A percentile compares a stretch with the other conserved stretches of the same genome.
These are phyloP conservation scores for Thaumatotibia leucotreta DNA, from an alignment of 1,140 invertebrate species.

Conservation along the genomic window DNA sequence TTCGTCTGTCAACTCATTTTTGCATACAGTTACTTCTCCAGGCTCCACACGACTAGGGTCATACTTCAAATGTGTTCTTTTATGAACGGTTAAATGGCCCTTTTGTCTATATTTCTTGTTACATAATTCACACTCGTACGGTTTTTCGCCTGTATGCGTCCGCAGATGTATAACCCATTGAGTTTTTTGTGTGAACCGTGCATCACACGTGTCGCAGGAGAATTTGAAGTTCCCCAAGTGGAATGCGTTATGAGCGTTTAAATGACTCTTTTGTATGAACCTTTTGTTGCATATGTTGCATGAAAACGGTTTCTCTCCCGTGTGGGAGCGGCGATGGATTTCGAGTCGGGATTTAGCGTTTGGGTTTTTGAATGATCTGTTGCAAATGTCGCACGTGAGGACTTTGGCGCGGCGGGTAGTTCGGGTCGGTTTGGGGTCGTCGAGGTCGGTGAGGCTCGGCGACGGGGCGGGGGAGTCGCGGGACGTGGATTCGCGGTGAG, in stretches of 20 bases:
- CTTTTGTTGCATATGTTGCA: not conserved
- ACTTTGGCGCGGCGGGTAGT: not conserved
- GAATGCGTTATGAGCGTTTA: not conserved
- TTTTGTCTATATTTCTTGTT: not conserved
- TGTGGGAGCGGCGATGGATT: not conserved
- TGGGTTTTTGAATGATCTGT: not conserved
- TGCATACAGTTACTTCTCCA: not conserved
- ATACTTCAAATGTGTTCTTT: not conserved
- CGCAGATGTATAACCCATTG: not conserved
- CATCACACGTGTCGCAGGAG: not conserved
- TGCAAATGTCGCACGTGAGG: not conserved
- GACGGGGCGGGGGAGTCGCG: not conserved
- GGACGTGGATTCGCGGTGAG: not conserved
- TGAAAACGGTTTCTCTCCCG: not conserved
- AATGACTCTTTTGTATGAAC: not conserved
- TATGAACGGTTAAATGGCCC: not conserved
- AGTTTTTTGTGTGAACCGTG: not conserved
- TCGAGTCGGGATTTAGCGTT: not conserved
- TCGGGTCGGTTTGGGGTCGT: not conserved
- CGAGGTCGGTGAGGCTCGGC: not conserved
- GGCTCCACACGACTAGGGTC: not conserved
- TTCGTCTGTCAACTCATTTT: not conserved
- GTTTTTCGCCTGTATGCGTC: not conserved
- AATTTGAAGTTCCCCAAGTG: not conserved
- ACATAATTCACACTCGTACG: not conserved